A percentile compares a stretch with the other conserved stretches of the same genome.
Evolutionary conservation across 2,113 vertebrate species (phyloP).

Genomic region (Atrichornis clamosus): DNA sequence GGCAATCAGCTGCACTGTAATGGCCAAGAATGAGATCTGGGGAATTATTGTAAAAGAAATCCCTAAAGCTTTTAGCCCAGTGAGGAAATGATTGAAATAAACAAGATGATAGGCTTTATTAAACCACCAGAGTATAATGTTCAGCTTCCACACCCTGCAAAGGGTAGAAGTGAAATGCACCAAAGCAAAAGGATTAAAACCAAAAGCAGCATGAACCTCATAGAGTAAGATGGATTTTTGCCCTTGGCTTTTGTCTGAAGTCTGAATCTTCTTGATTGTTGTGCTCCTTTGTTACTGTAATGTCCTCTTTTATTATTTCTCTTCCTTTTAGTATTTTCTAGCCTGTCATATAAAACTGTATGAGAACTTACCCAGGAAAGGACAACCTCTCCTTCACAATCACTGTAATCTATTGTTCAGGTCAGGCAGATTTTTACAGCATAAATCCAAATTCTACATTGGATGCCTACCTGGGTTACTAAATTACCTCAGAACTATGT

Average conservation of each 20-base stretch:
- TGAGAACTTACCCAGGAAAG: neutral
- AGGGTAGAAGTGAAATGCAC: constrained; percentile 24
- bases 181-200: constrained; percentile 41
- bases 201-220: neutral
- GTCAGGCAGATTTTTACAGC: neutral
- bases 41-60: constrained; percentile 74
- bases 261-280: constrained; percentile 10
- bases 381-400: constrained; percentile 34
- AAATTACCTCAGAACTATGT: neutral
- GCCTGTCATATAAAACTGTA: constrained; percentile 32
- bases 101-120: constrained; percentile 53
- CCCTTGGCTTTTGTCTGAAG: constrained; percentile 33
- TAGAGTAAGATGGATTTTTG: constrained; percentile 13
- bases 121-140: constrained; percentile 25
- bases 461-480: neutral
- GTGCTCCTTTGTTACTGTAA: constrained; percentile 20
- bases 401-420: neutral
- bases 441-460: neutral
- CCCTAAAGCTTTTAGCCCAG: constrained; percentile 69
- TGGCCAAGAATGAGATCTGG: constrained; percentile 73
- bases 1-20: constrained; percentile 69
- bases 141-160: constrained; percentile 6
- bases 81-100: constrained; percentile 66
- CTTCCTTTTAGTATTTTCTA: constrained; percentile 47
- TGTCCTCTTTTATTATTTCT: constrained; percentile 25